phyloP scores from a whole-genome alignment of 1,140 invertebrate genomes.

The Aphelenchoides besseyi region DNA sequence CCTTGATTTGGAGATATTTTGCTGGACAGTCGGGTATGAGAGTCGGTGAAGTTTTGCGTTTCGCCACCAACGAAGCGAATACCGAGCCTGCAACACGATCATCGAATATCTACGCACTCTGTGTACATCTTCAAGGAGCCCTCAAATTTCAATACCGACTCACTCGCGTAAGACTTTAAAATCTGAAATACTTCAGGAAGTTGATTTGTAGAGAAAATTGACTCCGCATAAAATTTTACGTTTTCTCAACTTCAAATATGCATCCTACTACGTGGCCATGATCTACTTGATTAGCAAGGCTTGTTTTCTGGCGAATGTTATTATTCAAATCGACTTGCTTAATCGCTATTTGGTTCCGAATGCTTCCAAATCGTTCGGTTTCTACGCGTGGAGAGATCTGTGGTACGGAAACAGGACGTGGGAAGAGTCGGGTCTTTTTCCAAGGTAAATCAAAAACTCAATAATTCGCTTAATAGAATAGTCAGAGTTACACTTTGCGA shows the following conservation, averaged over 20 bases:
- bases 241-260: slow-evolving; percentile 59
- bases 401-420: slow-evolving; percentile 51
- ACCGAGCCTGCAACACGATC: slow-evolving; percentile 49
- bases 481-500: slow-evolving; percentile 67
- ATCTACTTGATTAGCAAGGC: slow-evolving; percentile 56
- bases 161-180: slow-evolving; percentile 35
- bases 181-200: not conserved
- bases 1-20: slow-evolving; percentile 64
- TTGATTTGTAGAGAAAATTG: slow-evolving; percentile 49
- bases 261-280: slow-evolving; percentile 54
- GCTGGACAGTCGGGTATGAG: slow-evolving; percentile 60
- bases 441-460: slow-evolving; percentile 48
- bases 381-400: slow-evolving; percentile 39
- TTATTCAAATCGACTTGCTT: slow-evolving; percentile 43
- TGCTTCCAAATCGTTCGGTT: slow-evolving; percentile 42
- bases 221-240: slow-evolving; percentile 55
- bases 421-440: no score
- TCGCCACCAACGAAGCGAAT: slow-evolving; percentile 54
- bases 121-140: slow-evolving; percentile 52
- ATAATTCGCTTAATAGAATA: slow-evolving; percentile 22
- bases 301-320: slow-evolving; percentile 54
- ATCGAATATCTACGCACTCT: slow-evolving; percentile 51
- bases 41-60: slow-evolving; percentile 55
- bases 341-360: slow-evolving; percentile 53
- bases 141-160: slow-evolving; percentile 53